Base-by-base conservation (phyloP, 2,797 vertebrate genomes). In the Tachyglossus aculeatus region DNA sequence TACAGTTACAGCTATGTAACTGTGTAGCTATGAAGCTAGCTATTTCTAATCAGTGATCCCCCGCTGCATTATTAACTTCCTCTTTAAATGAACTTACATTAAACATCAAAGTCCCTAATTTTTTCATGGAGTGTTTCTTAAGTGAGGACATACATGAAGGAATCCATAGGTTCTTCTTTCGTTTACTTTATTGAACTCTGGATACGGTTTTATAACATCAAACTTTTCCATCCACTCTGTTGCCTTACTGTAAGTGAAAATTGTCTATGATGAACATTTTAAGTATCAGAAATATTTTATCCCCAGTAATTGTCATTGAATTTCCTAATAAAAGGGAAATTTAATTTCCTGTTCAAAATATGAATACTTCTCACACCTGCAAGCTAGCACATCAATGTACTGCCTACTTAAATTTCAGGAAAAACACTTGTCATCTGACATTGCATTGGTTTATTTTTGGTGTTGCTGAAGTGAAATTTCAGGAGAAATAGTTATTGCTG, bases 401-500 rank as follows among this genome's bases (percentile, higher is more conserved):
- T 85, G 86, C 73, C 81, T 77, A 43, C 72, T 86, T 89, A 53
- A 39, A 71, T 88, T 88, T 88, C 78, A 77, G 60, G 71, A 51
- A 85, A 76, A 67, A 68, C 54, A 70, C 81, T 88, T 86, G 78
- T 82, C 86, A 67, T 76, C 62, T 82, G 90, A 88, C 69, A 36
- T 89, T 89, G 85, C 41, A 9, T 50, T 71, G 62, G 51, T 82
- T 90, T 88, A 83, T 89, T 80, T 86, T 80, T 69, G 48, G 67
- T 81, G 88, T 87, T 84, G 73, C 83, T 85, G 89, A 88, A 78
- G 78, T 75, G 82, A 76, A 81, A 80, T 88, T 88, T 56, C 4
- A 57, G 81, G 82, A 81, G 34, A 41, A 74, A 82, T 78, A 78
- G 78, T 83, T 86, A 80, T 67, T 78, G 80, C 66, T 78, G 81